A percentile compares a stretch with the other conserved stretches of the same genome.
Evolutionary conservation across 1,140 invertebrate species (phyloP).

Genomic region (Pollicipes pollicipes): DNA sequence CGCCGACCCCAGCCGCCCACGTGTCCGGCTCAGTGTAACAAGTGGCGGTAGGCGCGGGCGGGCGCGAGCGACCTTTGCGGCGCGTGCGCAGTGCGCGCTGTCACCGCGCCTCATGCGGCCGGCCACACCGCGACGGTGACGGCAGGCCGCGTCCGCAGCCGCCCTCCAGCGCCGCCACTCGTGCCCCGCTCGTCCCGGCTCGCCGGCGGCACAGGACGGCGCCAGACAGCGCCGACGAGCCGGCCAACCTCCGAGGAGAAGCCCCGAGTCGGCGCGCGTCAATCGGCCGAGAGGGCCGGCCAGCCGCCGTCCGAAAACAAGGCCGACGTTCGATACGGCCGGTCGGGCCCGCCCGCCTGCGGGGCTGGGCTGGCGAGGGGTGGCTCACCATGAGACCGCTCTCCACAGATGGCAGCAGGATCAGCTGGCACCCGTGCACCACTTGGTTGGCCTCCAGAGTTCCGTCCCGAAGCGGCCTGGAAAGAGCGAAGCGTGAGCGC

Average conservation of each 20-base stretch:
- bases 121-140: not conserved
- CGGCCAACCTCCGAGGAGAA: not conserved
- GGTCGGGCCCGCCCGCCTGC: too few relatives aligned
- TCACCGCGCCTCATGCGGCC: not conserved
- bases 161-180: not conserved
- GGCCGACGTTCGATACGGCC: not conserved
- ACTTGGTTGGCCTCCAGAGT: constrained; percentile 68
- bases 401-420: constrained; percentile 77
- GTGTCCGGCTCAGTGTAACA: not conserved
- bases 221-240: too few relatives aligned
- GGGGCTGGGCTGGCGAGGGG: too few relatives aligned
- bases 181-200: too few relatives aligned
- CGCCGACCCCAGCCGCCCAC: not conserved
- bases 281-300: not conserved
- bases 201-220: too few relatives aligned
- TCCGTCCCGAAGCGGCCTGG: constrained; percentile 73
- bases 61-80: too few relatives aligned
- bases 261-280: too few relatives aligned
- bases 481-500: constrained; percentile 26
- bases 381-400: constrained; percentile 75
- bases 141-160: too few relatives aligned
- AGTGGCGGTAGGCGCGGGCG: not conserved
- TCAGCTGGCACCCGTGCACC: constrained; percentile 67
- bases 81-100: not conserved
- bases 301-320: not conserved